phyloP scores from a whole-genome alignment of 2,888 invertebrate genomes.

The Gisinianus flammeolus region DNA sequence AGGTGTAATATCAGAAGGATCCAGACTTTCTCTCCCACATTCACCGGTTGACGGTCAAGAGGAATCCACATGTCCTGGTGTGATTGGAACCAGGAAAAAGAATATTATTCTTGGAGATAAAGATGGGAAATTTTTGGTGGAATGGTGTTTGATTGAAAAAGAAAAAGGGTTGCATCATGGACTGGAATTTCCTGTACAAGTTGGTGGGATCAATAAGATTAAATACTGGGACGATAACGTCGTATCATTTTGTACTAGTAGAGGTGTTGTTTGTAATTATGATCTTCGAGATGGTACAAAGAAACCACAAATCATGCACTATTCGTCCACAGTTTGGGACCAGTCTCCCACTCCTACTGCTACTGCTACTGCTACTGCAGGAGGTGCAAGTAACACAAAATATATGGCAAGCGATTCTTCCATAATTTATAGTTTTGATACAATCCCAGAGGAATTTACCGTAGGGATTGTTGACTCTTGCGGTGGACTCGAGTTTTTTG shows the following conservation, averaged over 20 bases:
- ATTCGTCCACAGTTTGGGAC: slow-evolving; percentile 17
- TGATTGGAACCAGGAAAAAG: slow-evolving; percentile 37
- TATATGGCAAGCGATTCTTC: no score
- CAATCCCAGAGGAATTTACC: slow-evolving; percentile 38
- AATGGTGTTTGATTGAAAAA: slow-evolving; percentile 37
- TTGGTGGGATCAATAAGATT: slow-evolving; percentile 38
- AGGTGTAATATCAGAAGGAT: slow-evolving; percentile 44
- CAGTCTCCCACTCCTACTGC: neutral
- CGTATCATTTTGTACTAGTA: slow-evolving; percentile 44
- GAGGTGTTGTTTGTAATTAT: slow-evolving; percentile 46
- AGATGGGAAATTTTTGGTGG: slow-evolving; percentile 35
- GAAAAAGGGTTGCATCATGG: slow-evolving; percentile 26
- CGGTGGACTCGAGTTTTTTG: slow-evolving; percentile 53
- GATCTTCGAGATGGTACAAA: slow-evolving; percentile 44
- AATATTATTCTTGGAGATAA: slow-evolving; percentile 37
- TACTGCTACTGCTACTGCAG: neutral
- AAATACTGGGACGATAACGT: slow-evolving; percentile 52
- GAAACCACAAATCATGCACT: slow-evolving; percentile 39
- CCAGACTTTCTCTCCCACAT: slow-evolving; percentile 29
- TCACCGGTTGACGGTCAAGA: neutral
- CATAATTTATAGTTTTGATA: slow-evolving; percentile 47
- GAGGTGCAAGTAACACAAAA: neutral
- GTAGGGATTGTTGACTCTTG: slow-evolving; percentile 52
- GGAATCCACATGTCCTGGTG: slow-evolving; percentile 12
- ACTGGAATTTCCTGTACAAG: neutral